Percentiles rank a stretch among this genome's conserved stretches.
Conservation (phyloP, 2,797 vertebrate genomes). For the Nyctalus aviator region DNA sequence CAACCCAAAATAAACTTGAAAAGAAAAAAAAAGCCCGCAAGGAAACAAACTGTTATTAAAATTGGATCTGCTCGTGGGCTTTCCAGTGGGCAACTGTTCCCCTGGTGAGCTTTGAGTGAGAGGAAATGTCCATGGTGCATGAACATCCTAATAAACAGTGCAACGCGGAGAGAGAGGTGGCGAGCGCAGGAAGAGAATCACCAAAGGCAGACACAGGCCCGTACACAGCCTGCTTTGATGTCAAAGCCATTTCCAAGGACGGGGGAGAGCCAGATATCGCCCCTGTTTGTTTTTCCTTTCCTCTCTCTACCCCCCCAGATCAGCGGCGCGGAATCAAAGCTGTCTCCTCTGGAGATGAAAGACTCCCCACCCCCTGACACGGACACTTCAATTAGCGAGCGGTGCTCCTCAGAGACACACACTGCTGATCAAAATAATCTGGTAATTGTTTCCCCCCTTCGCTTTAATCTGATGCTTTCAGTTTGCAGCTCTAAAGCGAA, state of each 20-base stretch:
- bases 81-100: not conserved
- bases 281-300: not conserved
- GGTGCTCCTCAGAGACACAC: not conserved
- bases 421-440: not conserved
- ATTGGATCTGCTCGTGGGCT: not conserved
- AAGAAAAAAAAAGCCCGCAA: not conserved
- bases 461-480: not conserved
- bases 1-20: not conserved
- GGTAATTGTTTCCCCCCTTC: not conserved
- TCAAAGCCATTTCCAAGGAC: not conserved
- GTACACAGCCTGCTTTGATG: not conserved
- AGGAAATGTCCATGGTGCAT: not conserved
- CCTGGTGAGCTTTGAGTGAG: not conserved
- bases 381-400: not conserved
- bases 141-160: not conserved
- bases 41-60: constrained; percentile 29
- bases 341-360: not conserved
- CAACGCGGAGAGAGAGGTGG: not conserved
- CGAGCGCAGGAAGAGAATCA: not conserved
- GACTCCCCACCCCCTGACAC: not conserved
- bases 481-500: not conserved
- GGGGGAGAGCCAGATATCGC: not conserved
- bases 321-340: constrained; percentile 11
- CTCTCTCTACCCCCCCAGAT: not conserved
- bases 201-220: not conserved